Evolutionary conservation across 2,888 invertebrate species (phyloP).

Genomic region (Ernsta delagoae): DNA sequence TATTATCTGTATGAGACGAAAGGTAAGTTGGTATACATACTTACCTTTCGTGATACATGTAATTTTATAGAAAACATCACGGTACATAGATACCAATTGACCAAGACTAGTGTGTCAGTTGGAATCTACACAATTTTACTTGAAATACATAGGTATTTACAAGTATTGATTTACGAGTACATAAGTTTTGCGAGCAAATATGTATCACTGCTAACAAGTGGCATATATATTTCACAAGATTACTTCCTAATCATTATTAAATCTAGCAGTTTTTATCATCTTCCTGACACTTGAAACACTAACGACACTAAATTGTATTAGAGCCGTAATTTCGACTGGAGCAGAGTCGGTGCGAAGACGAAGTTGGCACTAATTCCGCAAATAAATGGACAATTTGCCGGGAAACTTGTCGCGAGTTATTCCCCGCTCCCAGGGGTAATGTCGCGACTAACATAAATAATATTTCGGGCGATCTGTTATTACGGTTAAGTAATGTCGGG

Average conservation of each 20-base stretch:
- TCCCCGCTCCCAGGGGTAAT: conserved; percentile 22
- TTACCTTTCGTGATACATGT: no score
- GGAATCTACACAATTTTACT: no score
- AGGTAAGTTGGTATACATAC: no score
- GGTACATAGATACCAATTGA: no score
- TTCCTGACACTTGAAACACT: neutral
- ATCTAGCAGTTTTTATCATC: neutral
- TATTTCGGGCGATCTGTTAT: conserved; percentile 5
- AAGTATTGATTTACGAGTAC: no score
- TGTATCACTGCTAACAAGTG: no score
- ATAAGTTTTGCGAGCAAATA: no score
- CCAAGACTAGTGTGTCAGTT: no score
- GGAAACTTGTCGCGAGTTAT: conserved; percentile 33
- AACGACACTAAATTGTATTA: conserved; percentile 26
- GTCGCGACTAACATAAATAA: conserved; percentile 8
- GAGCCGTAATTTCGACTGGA: conserved; percentile 24
- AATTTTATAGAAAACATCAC: no score
- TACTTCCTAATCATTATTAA: neutral
- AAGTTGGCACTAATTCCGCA: conserved; percentile 35
- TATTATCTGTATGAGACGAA: neutral
- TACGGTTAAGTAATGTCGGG: conserved; percentile 3
- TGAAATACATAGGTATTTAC: no score
- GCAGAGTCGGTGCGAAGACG: conserved; percentile 24
- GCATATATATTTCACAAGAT: no score
- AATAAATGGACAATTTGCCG: conserved; percentile 37